Conservation (phyloP, 2,113 vertebrate genomes). For the Pipa parva region DNA sequence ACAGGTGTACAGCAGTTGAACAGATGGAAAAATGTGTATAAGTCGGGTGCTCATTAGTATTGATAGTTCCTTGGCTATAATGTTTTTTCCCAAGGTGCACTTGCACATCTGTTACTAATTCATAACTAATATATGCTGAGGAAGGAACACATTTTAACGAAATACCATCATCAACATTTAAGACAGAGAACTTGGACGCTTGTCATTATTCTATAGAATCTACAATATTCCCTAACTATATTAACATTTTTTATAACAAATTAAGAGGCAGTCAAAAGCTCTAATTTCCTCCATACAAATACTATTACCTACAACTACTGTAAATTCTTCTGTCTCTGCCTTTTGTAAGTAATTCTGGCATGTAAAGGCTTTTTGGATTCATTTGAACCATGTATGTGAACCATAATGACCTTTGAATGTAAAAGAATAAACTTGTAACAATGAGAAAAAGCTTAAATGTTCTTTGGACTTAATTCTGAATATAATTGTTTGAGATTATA, state of each 20-base stretch:
- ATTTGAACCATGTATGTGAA: conserved; percentile 11
- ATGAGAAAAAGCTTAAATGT: background rate
- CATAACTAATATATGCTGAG: conserved; percentile 16
- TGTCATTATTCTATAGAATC: background rate
- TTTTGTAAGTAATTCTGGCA: conserved; percentile 14
- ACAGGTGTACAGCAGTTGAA: conserved; percentile 30
- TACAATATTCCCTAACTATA: background rate
- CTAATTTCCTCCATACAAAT: background rate
- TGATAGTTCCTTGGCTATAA: conserved; percentile 27
- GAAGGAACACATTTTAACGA: conserved; percentile 1
- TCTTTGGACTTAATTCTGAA: conserved; percentile 1
- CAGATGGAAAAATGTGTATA: conserved; percentile 35
- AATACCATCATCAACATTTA: background rate
- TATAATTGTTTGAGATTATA: background rate
- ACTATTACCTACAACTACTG: background rate
- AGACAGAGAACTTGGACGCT: background rate
- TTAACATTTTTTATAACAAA: background rate
- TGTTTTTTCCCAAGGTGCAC: conserved; percentile 30
- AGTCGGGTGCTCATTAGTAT: conserved; percentile 27
- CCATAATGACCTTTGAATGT: background rate
- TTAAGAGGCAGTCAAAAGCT: background rate
- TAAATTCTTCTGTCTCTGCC: too few relatives aligned
- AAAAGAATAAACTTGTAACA: conserved; percentile 2
- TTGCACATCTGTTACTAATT: conserved; percentile 30
- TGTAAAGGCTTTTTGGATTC: conserved; percentile 1